Percentiles rank a stretch among this genome's conserved stretches.
phyloP scores from a whole-genome alignment of 2,888 invertebrate species.

The Ormyrus pomaceus region DNA sequence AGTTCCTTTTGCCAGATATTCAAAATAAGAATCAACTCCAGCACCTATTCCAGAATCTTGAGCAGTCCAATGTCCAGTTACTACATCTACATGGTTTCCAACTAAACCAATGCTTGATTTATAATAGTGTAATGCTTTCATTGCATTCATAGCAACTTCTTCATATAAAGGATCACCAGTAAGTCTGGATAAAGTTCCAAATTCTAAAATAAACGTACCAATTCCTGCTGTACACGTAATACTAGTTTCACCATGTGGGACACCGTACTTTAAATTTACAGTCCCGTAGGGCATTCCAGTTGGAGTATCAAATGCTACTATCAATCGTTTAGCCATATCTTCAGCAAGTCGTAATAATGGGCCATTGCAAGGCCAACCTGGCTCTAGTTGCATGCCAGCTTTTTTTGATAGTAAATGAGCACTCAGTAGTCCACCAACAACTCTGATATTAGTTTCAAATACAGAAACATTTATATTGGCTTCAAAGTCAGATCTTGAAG shows the following conservation, averaged over 20 bases:
- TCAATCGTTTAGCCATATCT: slow-evolving; percentile 92
- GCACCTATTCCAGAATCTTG: slow-evolving; percentile 98
- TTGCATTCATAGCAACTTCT: slow-evolving; percentile 93
- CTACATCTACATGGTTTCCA: slow-evolving; percentile 98
- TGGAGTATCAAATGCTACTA: slow-evolving; percentile 92
- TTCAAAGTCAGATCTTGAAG: slow-evolving; percentile 89
- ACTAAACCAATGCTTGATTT: slow-evolving; percentile 92
- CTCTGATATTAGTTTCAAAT: slow-evolving; percentile 99
- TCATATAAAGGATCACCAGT: slow-evolving; percentile 97
- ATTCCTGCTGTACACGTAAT: slow-evolving; percentile 99
- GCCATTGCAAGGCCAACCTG: slow-evolving; percentile 98
- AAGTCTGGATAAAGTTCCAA: slow-evolving; percentile 93
- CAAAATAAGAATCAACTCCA: slow-evolving; percentile 98
- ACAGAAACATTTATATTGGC: slow-evolving; percentile 99
- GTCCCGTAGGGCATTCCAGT: slow-evolving; percentile 99
- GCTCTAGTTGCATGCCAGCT: slow-evolving; percentile 88
- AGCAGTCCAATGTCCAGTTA: slow-evolving; percentile 97
- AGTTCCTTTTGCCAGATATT: slow-evolving; percentile 98
- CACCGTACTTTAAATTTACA: slow-evolving; percentile 92
- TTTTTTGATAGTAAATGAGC: slow-evolving; percentile 94
- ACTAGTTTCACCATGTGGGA: slow-evolving; percentile 95
- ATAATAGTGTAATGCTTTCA: slow-evolving; percentile 91
- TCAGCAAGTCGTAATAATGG: slow-evolving; percentile 95
- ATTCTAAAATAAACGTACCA: slow-evolving; percentile 97
- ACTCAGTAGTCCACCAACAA: slow-evolving; percentile 96